Conservation (phyloP, 2,888 invertebrate species). For the Diarsia dahlii region DNA sequence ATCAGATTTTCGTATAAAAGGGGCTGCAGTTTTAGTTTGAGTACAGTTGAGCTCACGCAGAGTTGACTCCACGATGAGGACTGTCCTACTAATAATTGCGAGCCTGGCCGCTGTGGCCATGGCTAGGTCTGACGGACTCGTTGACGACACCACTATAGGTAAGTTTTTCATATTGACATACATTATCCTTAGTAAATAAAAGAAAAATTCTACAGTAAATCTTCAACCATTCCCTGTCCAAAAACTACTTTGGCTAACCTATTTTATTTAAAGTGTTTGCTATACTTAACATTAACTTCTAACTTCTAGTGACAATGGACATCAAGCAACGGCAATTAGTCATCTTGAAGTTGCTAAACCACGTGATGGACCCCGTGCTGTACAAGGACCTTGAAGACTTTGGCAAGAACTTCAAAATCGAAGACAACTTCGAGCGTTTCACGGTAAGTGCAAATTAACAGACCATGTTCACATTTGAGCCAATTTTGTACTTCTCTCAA, state of each 20-base stretch:
- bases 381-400: conserved; percentile 86
- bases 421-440: conserved; percentile 79
- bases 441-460: conserved; percentile 15
- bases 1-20: conserved; percentile 73
- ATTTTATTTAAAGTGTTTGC: background rate
- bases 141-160: conserved; percentile 78
- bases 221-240: background rate
- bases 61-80: conserved; percentile 83
- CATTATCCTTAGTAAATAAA: background rate
- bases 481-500: background rate
- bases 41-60: conserved; percentile 80
- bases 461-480: background rate
- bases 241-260: no score
- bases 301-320: conserved; percentile 81
- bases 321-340: conserved; percentile 86
- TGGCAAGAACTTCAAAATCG: conserved; percentile 84
- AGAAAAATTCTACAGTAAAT: background rate
- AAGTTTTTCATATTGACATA: conserved; percentile 59
- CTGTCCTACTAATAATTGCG: conserved; percentile 75
- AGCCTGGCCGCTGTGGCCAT: conserved; percentile 84
- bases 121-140: conserved; percentile 74
- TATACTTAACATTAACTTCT: background rate
- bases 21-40: conserved; percentile 38
- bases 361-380: conserved; percentile 86
- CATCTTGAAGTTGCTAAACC: conserved; percentile 89